phyloP scores from a whole-genome alignment of 2,888 invertebrate species.

The Litoditis marina region DNA sequence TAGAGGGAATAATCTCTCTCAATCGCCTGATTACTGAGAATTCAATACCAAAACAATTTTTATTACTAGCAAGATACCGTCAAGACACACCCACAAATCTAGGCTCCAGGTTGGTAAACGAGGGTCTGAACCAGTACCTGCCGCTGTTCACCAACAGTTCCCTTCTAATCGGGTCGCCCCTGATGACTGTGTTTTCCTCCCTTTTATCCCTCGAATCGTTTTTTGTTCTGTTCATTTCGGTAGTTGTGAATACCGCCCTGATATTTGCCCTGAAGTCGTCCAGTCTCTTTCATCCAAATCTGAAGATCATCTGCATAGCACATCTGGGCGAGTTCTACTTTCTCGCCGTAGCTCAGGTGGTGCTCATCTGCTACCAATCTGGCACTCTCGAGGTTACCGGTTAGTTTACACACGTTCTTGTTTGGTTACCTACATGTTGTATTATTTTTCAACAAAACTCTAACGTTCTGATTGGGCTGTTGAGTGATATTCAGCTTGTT shows the following conservation, averaged over 20 bases:
- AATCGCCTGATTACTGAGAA: too few relatives aligned
- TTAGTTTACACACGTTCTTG: too few relatives aligned
- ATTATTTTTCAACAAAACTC: too few relatives aligned
- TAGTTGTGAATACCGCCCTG: slow-evolving; percentile 8
- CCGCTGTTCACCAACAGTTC: slow-evolving; percentile 13
- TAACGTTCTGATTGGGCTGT: too few relatives aligned
- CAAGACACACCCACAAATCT: neutral
- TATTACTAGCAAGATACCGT: too few relatives aligned
- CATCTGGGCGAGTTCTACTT: slow-evolving; percentile 15
- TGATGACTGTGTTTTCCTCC: slow-evolving; percentile 5
- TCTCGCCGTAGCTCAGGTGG: slow-evolving; percentile 8
- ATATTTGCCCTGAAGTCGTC: slow-evolving; percentile 8
- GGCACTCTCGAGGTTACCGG: slow-evolving; percentile 6
- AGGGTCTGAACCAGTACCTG: too few relatives aligned
- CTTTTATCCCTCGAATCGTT: slow-evolving; percentile 13
- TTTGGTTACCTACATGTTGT: too few relatives aligned
- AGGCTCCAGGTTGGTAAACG: slow-evolving; percentile 4
- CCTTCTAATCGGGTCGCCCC: neutral
- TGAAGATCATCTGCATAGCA: slow-evolving; percentile 15
- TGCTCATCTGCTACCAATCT: slow-evolving; percentile 12
- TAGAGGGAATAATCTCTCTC: too few relatives aligned
- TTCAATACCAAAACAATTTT: too few relatives aligned
- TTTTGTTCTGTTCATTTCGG: slow-evolving; percentile 8
- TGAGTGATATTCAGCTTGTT: too few relatives aligned
- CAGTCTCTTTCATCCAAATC: slow-evolving; percentile 12